These are phyloP conservation scores for Parnassius mnemosyne DNA, from an alignment of 2,888 invertebrate species.

Conservation along the genomic window DNA sequence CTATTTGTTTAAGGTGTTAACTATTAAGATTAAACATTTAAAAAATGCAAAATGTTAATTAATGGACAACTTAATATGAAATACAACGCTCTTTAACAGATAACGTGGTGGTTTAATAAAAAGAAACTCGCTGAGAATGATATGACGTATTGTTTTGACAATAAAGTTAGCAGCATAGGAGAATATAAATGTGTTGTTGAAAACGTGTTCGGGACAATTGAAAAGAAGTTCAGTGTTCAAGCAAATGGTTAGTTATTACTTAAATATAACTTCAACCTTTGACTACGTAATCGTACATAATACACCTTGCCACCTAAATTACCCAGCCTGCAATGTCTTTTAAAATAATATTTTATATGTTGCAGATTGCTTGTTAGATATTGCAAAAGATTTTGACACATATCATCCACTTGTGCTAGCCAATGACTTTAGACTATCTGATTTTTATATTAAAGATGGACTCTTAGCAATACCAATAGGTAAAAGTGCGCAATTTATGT, in stretches of 20 bases:
- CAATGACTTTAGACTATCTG: constrained; percentile 29
- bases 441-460: constrained; percentile 7
- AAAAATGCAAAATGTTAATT: background rate
- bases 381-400: constrained; percentile 34
- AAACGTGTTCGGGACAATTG: constrained; percentile 5
- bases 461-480: constrained; percentile 40
- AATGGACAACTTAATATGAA: background rate
- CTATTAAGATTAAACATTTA: no score
- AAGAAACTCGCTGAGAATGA: background rate
- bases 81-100: background rate
- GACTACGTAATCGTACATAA: no score
- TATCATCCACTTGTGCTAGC: constrained; percentile 43
- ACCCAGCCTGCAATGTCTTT: background rate
- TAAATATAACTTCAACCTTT: no score
- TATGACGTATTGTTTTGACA: background rate
- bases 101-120: constrained; percentile 6
- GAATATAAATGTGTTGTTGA: constrained; percentile 12
- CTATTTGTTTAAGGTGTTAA: no score
- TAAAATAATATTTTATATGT: constrained; percentile 20
- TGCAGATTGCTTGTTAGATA: constrained; percentile 49
- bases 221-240: background rate
- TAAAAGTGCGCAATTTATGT: constrained; percentile 33
- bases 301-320: no score
- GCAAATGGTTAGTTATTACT: background rate
- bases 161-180: constrained; percentile 1